Conservation (phyloP, 2,888 invertebrate genomes). For the Amiota minor region DNA sequence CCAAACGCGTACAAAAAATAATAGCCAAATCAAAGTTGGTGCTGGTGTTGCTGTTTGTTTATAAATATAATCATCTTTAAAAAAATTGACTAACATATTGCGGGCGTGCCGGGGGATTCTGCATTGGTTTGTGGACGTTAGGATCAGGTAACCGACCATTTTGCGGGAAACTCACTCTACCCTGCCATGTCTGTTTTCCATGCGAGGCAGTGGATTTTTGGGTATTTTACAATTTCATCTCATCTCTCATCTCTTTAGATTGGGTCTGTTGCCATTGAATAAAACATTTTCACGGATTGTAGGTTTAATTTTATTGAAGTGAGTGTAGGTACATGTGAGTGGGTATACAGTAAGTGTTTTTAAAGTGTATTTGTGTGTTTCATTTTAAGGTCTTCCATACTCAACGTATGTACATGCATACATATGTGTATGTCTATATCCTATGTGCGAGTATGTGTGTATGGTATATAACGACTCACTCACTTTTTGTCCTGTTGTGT, state of each 20-base stretch:
- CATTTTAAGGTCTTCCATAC: slow-evolving; percentile 49
- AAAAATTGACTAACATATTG: background rate
- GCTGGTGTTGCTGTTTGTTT: background rate
- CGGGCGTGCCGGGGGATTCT: background rate
- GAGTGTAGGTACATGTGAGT: background rate
- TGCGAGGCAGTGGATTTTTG: slow-evolving; percentile 32
- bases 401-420: slow-evolving; percentile 11
- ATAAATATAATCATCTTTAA: slow-evolving; percentile 24
- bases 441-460: background rate
- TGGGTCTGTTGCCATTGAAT: slow-evolving; percentile 66
- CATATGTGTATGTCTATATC: slow-evolving; percentile 24
- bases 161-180: background rate
- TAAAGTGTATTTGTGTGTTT: slow-evolving; percentile 65
- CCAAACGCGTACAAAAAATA: background rate
- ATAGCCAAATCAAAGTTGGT: too few species aligned
- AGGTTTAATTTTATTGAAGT: slow-evolving; percentile 41
- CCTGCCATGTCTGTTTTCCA: slow-evolving; percentile 17
- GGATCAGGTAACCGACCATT: slow-evolving; percentile 9
- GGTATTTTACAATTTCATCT: slow-evolving; percentile 59
- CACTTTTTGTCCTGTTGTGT: too few species aligned
- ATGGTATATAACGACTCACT: too few species aligned
- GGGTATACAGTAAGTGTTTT: slow-evolving; percentile 61
- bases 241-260: slow-evolving; percentile 68
- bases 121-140: background rate
- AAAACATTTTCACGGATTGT: slow-evolving; percentile 69